Evolutionary conservation across 2,888 invertebrate species (phyloP).

Genomic region (Gryllus longicercus): DNA sequence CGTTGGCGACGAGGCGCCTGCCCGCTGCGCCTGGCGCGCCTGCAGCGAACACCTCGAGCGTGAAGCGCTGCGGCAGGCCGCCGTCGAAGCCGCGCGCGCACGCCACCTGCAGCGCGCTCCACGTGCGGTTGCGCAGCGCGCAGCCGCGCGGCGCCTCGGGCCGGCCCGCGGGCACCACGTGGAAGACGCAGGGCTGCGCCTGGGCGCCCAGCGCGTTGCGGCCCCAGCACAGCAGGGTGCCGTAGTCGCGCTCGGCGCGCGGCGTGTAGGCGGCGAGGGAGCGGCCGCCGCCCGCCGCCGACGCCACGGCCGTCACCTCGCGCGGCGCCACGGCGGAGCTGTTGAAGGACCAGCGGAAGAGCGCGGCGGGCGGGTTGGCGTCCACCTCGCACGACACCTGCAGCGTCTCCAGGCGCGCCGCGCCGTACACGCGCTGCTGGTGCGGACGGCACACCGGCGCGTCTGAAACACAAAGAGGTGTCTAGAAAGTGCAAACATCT

Average conservation of each 20-base stretch:
- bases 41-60: constrained; percentile 40
- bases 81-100: constrained; percentile 57
- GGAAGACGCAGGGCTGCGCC: constrained; percentile 69
- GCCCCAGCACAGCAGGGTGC: constrained; percentile 70
- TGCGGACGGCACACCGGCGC: constrained; percentile 68
- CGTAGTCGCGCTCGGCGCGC: constrained; percentile 64
- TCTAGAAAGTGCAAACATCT: too few relatives aligned
- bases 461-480: constrained; percentile 35
- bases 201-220: constrained; percentile 69
- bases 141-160: constrained; percentile 43
- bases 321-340: constrained; percentile 63
- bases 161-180: constrained; percentile 69
- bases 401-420: constrained; percentile 67
- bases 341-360: constrained; percentile 75
- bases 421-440: constrained; percentile 67
- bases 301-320: constrained; percentile 37
- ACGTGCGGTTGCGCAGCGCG: constrained; percentile 51
- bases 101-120: constrained; percentile 50
- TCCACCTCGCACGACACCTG: constrained; percentile 63
- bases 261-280: constrained; percentile 67
- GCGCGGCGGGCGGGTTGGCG: constrained; percentile 69
- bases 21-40: constrained; percentile 43
- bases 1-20: constrained; percentile 45
- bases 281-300: constrained; percentile 59
- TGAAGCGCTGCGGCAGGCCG: constrained; percentile 49